Evolutionary conservation across 2,797 vertebrate genomes (phyloP), one percentile per base, ranked within the genome.

Genomic region (Danio aesculapii): DNA sequence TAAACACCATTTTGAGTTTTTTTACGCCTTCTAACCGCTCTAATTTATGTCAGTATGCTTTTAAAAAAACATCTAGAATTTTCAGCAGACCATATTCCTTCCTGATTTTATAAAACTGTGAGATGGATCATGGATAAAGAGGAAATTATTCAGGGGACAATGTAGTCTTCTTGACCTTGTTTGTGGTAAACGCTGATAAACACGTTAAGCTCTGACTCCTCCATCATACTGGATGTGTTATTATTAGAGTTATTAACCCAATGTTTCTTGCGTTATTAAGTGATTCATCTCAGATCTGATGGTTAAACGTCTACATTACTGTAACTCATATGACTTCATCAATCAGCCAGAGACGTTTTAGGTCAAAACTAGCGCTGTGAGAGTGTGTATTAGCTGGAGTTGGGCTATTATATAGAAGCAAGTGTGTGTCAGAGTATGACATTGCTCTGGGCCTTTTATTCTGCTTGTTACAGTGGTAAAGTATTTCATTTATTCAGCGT

Each of bases 401-500:
- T 59, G 47, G 39, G 71, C 70, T 69, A 62, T 79, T 81, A 71
- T 73, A 79, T 70, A 86, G 81, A 81, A 83, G 81, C 64, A 75
- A 84, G 71, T 86, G 80, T 21, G 79, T 70, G 83, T 85, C 76
- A 68, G 83, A 80, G 81, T 91, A 91, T 94, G 93, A 93, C 93
- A 87, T 91, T 89, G 93, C 92, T 94, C 91, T 81, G 89, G 86
- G 87, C 86, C 90, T 90, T 93, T 90, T 88, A 79, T 67, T 70
- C 88, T 88, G 86, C 92, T 93, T 86, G 92, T 93, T 93, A 93
- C 92, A 90, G 92, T 93, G 93, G 93, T 95, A 94, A 96, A 93
- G 92, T 92, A 92, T 94, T 95, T 94, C 93, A 93, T 94, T 95
- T 94, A 94, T 93, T 94, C 94, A 92, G 92, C 78, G 87, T 59